Percentiles rank a stretch among this genome's conserved stretches.
Conservation (phyloP, 1,140 invertebrate species). For the Holcopasites calliopsidis region DNA sequence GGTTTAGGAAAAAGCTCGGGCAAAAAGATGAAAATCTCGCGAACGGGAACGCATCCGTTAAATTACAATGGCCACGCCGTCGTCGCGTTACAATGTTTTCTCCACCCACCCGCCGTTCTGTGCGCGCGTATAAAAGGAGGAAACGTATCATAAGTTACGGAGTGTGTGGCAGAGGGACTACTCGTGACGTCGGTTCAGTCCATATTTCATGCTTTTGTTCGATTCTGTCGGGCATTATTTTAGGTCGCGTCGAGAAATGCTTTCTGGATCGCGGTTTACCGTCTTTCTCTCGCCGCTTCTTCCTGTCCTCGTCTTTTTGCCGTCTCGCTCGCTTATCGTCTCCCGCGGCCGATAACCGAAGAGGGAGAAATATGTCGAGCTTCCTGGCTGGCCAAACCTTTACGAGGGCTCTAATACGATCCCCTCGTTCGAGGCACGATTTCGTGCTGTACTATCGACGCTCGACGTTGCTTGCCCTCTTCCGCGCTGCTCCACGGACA, state of each 20-base stretch:
- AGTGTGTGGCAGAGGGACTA: constrained; percentile 62
- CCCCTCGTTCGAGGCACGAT: constrained; percentile 42
- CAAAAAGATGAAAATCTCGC: constrained; percentile 24
- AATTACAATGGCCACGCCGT: constrained; percentile 57
- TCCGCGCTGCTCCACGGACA: constrained; percentile 12
- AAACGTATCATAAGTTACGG: constrained; percentile 77
- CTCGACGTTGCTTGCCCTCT: constrained; percentile 43
- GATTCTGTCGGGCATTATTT: constrained; percentile 79
- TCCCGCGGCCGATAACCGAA: constrained; percentile 40
- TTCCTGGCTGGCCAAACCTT: constrained; percentile 68
- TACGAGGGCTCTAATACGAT: constrained; percentile 54
- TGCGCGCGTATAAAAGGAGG: constrained; percentile 52
- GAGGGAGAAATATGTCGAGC: constrained; percentile 74
- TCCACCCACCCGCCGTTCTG: no score
- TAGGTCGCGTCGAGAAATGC: constrained; percentile 77
- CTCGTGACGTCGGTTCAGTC: constrained; percentile 68
- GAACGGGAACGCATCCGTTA: constrained; percentile 44
- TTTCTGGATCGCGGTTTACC: constrained; percentile 74
- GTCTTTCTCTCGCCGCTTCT: constrained; percentile 31
- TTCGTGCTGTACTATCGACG: constrained; percentile 28
- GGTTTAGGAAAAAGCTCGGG: neutral
- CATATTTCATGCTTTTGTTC: constrained; percentile 80
- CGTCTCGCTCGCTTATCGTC: constrained; percentile 6
- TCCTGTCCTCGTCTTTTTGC: constrained; percentile 13
- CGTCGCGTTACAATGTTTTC: constrained; percentile 53